These are phyloP conservation scores for Bugulina stolonifera DNA, from an alignment of 2,888 invertebrate genomes.

Conservation along the genomic window DNA sequence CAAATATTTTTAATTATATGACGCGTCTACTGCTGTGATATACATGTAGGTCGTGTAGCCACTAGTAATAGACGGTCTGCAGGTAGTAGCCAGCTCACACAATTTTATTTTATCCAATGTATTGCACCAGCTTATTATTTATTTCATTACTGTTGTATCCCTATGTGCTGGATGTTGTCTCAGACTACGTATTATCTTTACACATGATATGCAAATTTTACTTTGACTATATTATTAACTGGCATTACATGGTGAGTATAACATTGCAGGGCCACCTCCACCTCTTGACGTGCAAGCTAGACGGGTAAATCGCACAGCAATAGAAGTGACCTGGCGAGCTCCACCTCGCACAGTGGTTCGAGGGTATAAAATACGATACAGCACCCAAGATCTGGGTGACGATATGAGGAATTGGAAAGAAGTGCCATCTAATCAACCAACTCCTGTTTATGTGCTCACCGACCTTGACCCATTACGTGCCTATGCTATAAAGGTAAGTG, in stretches of 20 bases:
- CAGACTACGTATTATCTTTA: no score
- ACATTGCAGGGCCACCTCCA: constrained; percentile 75
- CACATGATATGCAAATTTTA: no score
- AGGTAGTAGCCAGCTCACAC: not conserved
- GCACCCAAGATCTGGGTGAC: constrained; percentile 31
- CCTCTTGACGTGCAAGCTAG: constrained; percentile 88
- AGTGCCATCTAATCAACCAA: constrained; percentile 41
- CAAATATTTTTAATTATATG: not conserved
- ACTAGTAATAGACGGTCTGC: not conserved
- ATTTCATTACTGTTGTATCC: no score
- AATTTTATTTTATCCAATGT: not conserved
- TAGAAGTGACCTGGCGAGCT: constrained; percentile 66
- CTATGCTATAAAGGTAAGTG: constrained; percentile 44
- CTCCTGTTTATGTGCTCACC: constrained; percentile 41
- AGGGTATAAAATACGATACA: constrained; percentile 48
- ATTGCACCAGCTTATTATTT: not conserved
- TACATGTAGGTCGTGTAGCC: not conserved
- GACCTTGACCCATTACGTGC: constrained; percentile 38
- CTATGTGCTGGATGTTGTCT: no score
- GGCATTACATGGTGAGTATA: no score
- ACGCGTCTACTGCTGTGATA: not conserved
- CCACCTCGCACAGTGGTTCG: constrained; percentile 54
- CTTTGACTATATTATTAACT: no score
- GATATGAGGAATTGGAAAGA: constrained; percentile 45
- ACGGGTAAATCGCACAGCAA: constrained; percentile 86